phyloP scores from a whole-genome alignment of 2,113 vertebrate species.

The Notechis scutatus region DNA sequence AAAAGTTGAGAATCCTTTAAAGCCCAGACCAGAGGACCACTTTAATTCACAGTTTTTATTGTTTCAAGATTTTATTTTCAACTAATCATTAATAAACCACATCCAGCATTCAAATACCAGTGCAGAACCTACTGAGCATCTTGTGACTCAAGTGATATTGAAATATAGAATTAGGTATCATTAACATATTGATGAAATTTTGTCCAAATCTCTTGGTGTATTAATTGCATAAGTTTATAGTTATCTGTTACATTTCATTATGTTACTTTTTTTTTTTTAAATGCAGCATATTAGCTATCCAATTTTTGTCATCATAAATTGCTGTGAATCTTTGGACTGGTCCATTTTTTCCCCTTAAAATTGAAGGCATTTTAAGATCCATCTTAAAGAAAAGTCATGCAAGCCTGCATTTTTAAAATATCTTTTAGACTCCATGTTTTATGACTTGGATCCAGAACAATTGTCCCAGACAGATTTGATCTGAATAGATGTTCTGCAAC shows the following conservation, averaged over 20 bases:
- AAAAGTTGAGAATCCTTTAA: background rate
- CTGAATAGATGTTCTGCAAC: background rate
- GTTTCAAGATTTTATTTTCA: background rate
- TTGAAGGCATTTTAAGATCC: background rate
- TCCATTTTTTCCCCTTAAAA: background rate
- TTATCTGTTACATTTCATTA: background rate
- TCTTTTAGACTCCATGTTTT: background rate
- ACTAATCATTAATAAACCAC: background rate
- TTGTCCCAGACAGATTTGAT: background rate
- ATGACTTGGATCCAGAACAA: background rate
- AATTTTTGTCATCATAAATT: background rate
- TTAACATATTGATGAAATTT: background rate
- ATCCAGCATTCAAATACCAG: background rate
- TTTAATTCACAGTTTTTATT: background rate
- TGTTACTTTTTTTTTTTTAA: background rate
- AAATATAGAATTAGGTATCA: background rate
- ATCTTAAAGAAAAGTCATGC: background rate
- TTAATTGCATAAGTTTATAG: background rate
- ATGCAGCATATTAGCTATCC: background rate
- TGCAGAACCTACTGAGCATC: background rate
- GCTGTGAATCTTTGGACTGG: background rate
- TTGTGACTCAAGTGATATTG: background rate
- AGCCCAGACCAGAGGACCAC: background rate
- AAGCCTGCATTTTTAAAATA: background rate
- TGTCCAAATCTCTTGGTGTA: background rate